Conservation (phyloP, 2,888 invertebrate species). For the Andrena hattorfiana region DNA sequence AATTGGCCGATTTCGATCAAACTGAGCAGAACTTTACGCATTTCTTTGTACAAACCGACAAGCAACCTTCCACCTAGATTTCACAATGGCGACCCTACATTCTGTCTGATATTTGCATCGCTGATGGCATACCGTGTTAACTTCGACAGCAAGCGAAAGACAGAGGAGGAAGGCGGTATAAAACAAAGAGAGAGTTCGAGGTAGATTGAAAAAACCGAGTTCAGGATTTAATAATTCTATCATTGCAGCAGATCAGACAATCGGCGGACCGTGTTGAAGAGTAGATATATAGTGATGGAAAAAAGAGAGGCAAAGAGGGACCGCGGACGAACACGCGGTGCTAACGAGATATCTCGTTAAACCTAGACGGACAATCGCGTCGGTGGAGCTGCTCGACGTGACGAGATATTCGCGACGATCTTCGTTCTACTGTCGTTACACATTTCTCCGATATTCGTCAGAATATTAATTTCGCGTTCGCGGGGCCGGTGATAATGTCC, state of each 20-base stretch:
- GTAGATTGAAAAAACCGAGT: conserved; percentile 10
- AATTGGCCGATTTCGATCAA: conserved; percentile 14
- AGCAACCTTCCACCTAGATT: conserved; percentile 24
- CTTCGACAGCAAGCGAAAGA: not conserved
- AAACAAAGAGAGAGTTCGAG: not conserved
- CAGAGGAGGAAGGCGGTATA: not conserved
- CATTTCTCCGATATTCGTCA: conserved; percentile 64
- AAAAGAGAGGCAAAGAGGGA: conserved; percentile 13
- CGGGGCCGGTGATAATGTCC: not conserved
- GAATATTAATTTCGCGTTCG: conserved; percentile 64
- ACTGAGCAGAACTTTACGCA: not conserved
- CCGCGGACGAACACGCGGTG: conserved; percentile 47
- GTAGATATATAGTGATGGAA: not conserved
- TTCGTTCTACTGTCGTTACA: conserved; percentile 45
- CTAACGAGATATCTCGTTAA: conserved; percentile 75
- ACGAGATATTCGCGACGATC: conserved; percentile 59
- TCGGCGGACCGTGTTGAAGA: conserved; percentile 37
- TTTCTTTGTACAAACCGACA: not conserved
- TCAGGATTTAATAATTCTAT: conserved; percentile 63
- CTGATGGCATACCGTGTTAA: conserved; percentile 24
- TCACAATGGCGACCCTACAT: conserved; percentile 1
- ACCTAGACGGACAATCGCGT: conserved; percentile 64
- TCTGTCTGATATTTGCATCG: conserved; percentile 31
- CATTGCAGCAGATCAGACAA: conserved; percentile 52
- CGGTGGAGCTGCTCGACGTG: conserved; percentile 49